Percentiles rank a stretch among this genome's conserved stretches.
Evolutionary conservation across 2,113 vertebrate genomes (phyloP).

Genomic region (Lasiurus borealis): DNA sequence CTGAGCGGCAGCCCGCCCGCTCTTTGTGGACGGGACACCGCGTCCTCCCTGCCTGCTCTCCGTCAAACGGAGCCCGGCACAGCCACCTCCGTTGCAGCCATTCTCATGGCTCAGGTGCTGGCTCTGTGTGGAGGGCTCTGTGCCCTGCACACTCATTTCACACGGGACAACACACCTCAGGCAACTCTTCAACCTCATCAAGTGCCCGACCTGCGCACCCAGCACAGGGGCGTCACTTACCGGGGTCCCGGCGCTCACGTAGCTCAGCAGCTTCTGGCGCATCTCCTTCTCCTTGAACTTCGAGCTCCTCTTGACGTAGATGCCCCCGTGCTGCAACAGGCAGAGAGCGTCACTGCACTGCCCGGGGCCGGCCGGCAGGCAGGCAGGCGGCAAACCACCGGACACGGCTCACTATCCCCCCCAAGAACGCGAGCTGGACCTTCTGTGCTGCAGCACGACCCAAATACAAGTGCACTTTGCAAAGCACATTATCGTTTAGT

Average conservation of each 20-base stretch:
- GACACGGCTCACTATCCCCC: not conserved
- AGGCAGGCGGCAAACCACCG: not conserved
- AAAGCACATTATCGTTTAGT: not conserved
- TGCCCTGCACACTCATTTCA: not conserved
- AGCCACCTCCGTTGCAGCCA: not conserved
- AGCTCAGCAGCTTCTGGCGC: slow-evolving; percentile 91
- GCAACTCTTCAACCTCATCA: not conserved
- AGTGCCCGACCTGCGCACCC: not conserved
- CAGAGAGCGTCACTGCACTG: slow-evolving; percentile 52
- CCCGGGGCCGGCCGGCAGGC: too few species aligned
- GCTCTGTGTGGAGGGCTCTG: accelerated
- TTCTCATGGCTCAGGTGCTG: not conserved
- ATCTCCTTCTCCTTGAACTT: slow-evolving; percentile 94
- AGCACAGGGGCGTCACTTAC: slow-evolving; percentile 86
- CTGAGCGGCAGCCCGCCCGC: not conserved
- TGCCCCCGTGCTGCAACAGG: slow-evolving; percentile 93
- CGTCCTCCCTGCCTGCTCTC: too few species aligned
- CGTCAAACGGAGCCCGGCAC: not conserved
- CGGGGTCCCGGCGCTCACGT: slow-evolving; percentile 88
- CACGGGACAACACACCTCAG: not conserved
- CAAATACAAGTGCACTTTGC: not conserved
- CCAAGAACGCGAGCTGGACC: not conserved
- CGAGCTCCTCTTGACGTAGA: slow-evolving; percentile 97
- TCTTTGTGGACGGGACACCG: not conserved
- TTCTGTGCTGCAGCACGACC: not conserved